Evolutionary conservation across 2,113 vertebrate species (phyloP), one percentile per base, ranked within the genome.

Genomic region (Salvator merianae): DNA sequence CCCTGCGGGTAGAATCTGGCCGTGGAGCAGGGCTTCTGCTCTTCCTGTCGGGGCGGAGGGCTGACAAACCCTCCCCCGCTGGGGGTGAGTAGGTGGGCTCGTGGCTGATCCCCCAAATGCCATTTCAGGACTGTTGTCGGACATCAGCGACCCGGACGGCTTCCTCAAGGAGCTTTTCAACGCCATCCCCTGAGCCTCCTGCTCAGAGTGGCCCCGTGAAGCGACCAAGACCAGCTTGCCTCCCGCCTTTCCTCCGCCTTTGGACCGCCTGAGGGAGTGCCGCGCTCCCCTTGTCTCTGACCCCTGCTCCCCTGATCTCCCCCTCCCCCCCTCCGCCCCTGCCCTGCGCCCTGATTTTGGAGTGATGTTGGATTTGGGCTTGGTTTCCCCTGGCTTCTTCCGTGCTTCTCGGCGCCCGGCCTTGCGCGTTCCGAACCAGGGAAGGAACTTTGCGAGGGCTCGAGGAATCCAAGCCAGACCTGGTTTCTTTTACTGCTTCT

Each of bases 81-180:
- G 55, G 55, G 55, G n/a, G n/a, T n/a, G n/a, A n/a, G n/a, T 2
- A 59, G 18, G 16, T 59, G 71, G 1, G 87, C 84, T 89, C 34
- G 77, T 63, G 69, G 75, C 72, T 63, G 1, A 89, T 7, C 73
- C 82, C 36, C 36, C 7, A 1, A 5, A 18, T 87, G 68, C 89
- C 43, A 68, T 93, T 89, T 8, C 92, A 99, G 99, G 98, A 86
- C 97, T 99, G 62, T 95, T 99, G 70, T 95, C 97, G 74, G 98
- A 99, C 88, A 97, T 99, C 93, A 95, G 88, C 1, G 97, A 99
- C 76, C 97, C 98, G 0, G 97, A 99, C 90, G 95, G 94, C 95
- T 99, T 99, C 96, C 95, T 99, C 90, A 97, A 97, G 95, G 98
- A 99, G 86, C 95, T 99, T 87, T 86, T 99, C 94, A 98, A 97